phyloP scores from a whole-genome alignment of 2,113 vertebrate species.

The Benitochromis conjunctus region DNA sequence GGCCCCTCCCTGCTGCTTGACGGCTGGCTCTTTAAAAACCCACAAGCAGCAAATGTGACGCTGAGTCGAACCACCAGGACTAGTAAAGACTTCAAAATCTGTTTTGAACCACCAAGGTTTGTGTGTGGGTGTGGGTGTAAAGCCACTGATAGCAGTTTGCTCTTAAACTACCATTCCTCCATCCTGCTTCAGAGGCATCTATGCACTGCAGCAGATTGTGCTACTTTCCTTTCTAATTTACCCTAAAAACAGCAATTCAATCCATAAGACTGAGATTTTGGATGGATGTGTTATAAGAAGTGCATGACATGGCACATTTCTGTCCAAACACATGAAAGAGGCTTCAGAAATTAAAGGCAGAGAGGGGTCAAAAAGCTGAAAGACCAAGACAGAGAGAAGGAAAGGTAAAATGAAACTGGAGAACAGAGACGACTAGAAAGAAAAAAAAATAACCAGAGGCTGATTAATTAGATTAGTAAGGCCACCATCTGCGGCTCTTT shows the following conservation, averaged over 20 bases:
- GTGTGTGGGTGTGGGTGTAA: background rate
- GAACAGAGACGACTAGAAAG: background rate
- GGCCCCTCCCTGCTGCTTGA: constrained; percentile 59
- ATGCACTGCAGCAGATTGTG: background rate
- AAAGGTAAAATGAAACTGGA: background rate
- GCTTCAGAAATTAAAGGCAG: background rate
- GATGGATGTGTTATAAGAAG: background rate
- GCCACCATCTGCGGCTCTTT: constrained; percentile 48
- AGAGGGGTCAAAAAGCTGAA: background rate
- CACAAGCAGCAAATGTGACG: constrained; percentile 26
- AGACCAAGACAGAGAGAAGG: background rate
- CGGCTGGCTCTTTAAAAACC: constrained; percentile 43
- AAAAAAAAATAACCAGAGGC: constrained; percentile 36
- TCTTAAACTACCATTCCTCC: background rate
- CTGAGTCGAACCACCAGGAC: constrained; percentile 7
- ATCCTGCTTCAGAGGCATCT: constrained; percentile 19
- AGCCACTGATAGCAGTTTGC: constrained; percentile 8
- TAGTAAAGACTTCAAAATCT: constrained; percentile 1
- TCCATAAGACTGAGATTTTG: constrained; percentile 1
- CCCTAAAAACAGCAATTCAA: background rate
- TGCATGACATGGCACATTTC: constrained; percentile 14
- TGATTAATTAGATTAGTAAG: constrained; percentile 71
- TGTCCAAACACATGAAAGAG: background rate
- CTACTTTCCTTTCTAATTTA: background rate
- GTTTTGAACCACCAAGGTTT: background rate